Conservation (phyloP, 2,888 invertebrate genomes). For the Bombylius major region DNA sequence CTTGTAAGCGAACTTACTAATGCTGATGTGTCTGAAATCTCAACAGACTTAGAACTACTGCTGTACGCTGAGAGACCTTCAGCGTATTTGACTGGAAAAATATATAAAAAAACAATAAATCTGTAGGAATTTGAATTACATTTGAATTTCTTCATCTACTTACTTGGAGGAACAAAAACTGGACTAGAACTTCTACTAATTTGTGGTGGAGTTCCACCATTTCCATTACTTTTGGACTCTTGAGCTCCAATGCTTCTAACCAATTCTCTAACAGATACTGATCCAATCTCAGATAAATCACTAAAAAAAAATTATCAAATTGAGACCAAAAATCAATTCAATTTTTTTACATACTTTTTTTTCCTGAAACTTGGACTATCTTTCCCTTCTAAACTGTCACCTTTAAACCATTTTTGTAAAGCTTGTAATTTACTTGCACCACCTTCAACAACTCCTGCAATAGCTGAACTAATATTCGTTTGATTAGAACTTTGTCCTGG, state of each 20-base stretch:
- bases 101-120: background rate
- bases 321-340: no score
- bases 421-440: constrained; percentile 36
- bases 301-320: constrained; percentile 16
- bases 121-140: no score
- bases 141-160: constrained; percentile 14
- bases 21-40: constrained; percentile 46
- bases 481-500: constrained; percentile 18
- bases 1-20: constrained; percentile 47
- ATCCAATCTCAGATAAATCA: constrained; percentile 36
- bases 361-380: constrained; percentile 6
- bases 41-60: constrained; percentile 24
- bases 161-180: constrained; percentile 45
- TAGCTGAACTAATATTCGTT: constrained; percentile 32
- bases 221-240: constrained; percentile 65
- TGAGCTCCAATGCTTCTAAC: constrained; percentile 54
- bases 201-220: constrained; percentile 56
- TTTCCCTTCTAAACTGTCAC: constrained; percentile 28
- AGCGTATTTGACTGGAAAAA: constrained; percentile 9
- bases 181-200: constrained; percentile 47
- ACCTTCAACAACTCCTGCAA: constrained; percentile 36
- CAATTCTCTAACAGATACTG: constrained; percentile 53
- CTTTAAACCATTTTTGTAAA: constrained; percentile 37
- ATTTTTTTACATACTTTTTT: background rate
- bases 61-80: constrained; percentile 13